These are phyloP conservation scores for Synergus gifuensis DNA, from an alignment of 2,888 invertebrate genomes.

Conservation along the genomic window DNA sequence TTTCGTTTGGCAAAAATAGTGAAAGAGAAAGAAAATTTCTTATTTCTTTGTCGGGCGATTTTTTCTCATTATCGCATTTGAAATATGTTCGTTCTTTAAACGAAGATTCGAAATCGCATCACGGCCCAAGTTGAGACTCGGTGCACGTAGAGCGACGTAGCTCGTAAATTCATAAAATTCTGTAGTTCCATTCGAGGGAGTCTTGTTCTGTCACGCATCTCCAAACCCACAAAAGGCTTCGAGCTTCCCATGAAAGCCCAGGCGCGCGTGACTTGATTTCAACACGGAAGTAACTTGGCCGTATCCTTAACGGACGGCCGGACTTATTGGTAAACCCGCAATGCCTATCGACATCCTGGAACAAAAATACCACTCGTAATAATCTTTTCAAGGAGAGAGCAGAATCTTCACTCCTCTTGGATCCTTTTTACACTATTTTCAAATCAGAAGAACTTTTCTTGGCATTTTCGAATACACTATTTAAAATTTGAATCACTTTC, in stretches of 20 bases:
- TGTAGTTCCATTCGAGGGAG: conserved; percentile 27
- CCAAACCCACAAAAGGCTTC: conserved; percentile 23
- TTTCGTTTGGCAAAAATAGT: background rate
- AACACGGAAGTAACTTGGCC: conserved; percentile 3
- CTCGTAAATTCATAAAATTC: conserved; percentile 43
- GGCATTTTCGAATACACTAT: background rate
- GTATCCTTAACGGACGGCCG: conserved; percentile 17
- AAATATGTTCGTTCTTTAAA: conserved; percentile 17
- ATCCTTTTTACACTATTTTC: background rate
- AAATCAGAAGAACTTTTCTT: background rate
- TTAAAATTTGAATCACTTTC: too few species aligned
- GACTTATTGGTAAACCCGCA: conserved; percentile 40
- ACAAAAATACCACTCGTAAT: conserved; percentile 39
- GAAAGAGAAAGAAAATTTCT: background rate
- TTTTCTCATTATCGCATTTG: conserved; percentile 19
- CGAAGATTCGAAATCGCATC: conserved; percentile 22
- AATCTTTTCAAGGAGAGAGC: conserved; percentile 23
- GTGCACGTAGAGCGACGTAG: conserved; percentile 2
- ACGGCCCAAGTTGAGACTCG: conserved; percentile 19
- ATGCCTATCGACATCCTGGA: conserved; percentile 46
- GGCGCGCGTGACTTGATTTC: conserved; percentile 42
- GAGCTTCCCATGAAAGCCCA: conserved; percentile 31
- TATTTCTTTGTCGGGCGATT: background rate
- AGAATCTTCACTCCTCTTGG: background rate
- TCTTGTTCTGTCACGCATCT: conserved; percentile 30